Evolutionary conservation across 2,113 vertebrate genomes (phyloP), one percentile per base, ranked within the genome.

Genomic region (Prinia subflava): DNA sequence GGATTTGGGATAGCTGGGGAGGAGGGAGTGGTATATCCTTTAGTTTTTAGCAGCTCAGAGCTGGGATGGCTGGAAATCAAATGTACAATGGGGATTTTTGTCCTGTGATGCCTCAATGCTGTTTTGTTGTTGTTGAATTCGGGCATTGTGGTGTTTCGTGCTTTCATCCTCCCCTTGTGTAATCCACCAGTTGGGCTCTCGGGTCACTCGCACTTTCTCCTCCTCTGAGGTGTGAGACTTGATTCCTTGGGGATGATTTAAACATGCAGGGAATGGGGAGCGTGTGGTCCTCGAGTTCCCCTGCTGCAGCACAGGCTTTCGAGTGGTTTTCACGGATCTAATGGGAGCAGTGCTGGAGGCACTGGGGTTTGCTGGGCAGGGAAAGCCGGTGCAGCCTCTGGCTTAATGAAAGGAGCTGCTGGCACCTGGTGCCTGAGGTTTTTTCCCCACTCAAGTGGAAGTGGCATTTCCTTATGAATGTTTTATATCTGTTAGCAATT

Each of bases 101-200:
- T 96, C 88, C 88, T 41, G 42, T 17, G 81, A 5, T 4, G 92
- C 60, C 73, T 96, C 90, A 96, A 93, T 93, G 93, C 85, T 55
- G 94, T 90, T 86, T 95, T 96, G 96, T 96, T 97, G 16, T 41
- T 68, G 67, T 30, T 96, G 93, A 97, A 96, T 96, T 70, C 11
- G 0, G 33, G 82, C 49, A 86, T 96, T 97, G 93, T 96, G 5
- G 52, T 0, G 46, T 4, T 67, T 3, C 0, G 13, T 53, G 95
- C 91, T 89, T 83, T 77, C 71, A 81, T 59, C 85, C 82, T 41
- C 19, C 2, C 75, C 82, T 91, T 31, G 71, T 81, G 79, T 33
- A n/a, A 90, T 70, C 35, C 1, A 50, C 12, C 71, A 10, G 35
- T 35, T 2, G 62, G 50, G 67, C 78, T 69, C 42, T 25, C 5